Conservation (phyloP, 2,797 vertebrate genomes). For the Heliangelus exortis region DNA sequence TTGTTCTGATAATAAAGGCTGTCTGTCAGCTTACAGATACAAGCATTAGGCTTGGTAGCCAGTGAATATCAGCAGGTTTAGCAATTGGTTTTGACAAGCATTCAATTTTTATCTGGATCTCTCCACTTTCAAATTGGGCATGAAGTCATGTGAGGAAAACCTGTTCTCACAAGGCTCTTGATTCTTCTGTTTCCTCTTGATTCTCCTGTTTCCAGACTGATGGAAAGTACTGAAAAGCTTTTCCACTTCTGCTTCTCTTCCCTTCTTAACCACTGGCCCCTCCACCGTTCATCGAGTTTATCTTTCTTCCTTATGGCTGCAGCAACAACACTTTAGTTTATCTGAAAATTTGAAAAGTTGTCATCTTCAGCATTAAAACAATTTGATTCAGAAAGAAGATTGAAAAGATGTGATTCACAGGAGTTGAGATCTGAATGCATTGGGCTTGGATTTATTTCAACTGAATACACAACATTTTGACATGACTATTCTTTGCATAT, state of each 20-base stretch:
- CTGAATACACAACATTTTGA: background rate
- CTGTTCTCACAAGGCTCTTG: constrained; percentile 54
- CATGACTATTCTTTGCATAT: background rate
- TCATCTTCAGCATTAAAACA: background rate
- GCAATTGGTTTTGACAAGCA: constrained; percentile 68
- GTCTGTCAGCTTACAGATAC: constrained; percentile 44
- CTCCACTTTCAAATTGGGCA: constrained; percentile 52
- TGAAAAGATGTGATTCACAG: background rate
- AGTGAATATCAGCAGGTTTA: constrained; percentile 65
- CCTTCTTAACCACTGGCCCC: background rate
- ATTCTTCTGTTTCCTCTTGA: constrained; percentile 37
- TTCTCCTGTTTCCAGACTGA: constrained; percentile 5
- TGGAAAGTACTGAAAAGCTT: constrained; percentile 21
- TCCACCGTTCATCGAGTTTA: background rate
- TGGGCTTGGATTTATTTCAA: background rate
- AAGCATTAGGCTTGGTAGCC: constrained; percentile 55
- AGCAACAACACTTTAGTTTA: background rate
- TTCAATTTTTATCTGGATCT: constrained; percentile 71
- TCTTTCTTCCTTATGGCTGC: background rate
- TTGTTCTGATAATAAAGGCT: constrained; percentile 50
- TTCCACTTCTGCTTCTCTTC: background rate
- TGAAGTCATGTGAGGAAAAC: constrained; percentile 61
- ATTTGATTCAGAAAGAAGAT: background rate
- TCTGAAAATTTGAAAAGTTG: background rate
- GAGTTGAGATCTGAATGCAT: background rate